Evolutionary conservation across 2,797 vertebrate genomes (phyloP).

Genomic region (Paratrypauchen microcephalus): DNA sequence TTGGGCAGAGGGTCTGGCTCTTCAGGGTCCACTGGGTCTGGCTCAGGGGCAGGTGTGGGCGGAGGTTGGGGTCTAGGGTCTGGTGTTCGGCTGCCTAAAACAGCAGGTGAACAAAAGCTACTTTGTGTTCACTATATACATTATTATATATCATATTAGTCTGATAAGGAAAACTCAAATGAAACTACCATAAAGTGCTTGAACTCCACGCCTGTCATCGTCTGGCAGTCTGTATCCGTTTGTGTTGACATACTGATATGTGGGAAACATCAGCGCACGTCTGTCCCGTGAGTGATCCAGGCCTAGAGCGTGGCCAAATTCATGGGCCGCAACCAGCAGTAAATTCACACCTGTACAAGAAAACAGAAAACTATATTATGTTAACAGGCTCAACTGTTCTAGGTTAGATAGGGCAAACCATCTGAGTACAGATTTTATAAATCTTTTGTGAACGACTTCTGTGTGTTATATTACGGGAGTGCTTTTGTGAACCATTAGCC

Average conservation of each 20-base stretch:
- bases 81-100: conserved; percentile 62
- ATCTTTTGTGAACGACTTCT: not conserved
- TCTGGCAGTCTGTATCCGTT: conserved; percentile 78
- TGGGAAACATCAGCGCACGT: conserved; percentile 89
- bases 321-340: conserved; percentile 90
- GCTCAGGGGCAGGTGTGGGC: conserved; percentile 49
- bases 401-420: not conserved
- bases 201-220: conserved; percentile 84
- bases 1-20: conserved; percentile 44
- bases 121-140: too few relatives aligned
- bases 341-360: conserved; percentile 78
- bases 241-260: conserved; percentile 82
- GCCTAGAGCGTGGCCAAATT: conserved; percentile 89
- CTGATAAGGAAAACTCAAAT: not conserved
- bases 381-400: not conserved
- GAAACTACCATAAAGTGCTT: conserved; percentile 83
- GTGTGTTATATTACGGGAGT: not conserved
- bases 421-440: not conserved
- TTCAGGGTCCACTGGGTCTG: conserved; percentile 62
- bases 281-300: conserved; percentile 84
- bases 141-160: too few relatives aligned
- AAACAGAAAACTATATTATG: not conserved
- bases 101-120: not conserved
- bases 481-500: not conserved
- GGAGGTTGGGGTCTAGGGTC: conserved; percentile 45